Percentiles rank a stretch among this genome's conserved stretches.
Evolutionary conservation across 2,797 vertebrate genomes (phyloP).

Genomic region (Cossypha heuglini): DNA sequence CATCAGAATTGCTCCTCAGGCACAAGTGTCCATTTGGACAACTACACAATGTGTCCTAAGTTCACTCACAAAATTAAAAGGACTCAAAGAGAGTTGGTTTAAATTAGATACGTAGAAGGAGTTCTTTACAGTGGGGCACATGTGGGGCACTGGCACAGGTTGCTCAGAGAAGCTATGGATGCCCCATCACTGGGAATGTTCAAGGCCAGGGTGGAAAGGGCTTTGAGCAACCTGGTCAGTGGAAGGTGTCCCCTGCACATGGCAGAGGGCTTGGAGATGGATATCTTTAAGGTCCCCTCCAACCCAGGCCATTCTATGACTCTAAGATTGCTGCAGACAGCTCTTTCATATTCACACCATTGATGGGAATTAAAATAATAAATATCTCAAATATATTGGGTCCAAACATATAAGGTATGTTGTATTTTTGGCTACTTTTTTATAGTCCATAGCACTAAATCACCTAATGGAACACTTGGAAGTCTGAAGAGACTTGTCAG

Average conservation of each 20-base stretch:
- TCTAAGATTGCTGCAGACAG: background rate
- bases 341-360: background rate
- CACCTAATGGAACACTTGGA: background rate
- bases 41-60: background rate
- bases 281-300: background rate
- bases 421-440: background rate
- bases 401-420: background rate
- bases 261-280: background rate
- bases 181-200: background rate
- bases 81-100: background rate
- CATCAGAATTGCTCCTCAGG: background rate
- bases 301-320: background rate
- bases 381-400: background rate
- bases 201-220: background rate
- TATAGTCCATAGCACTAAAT: background rate
- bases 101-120: background rate
- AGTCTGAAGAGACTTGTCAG: background rate
- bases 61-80: background rate
- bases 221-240: background rate
- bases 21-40: background rate
- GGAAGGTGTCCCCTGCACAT: background rate
- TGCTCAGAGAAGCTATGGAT: background rate
- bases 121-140: background rate
- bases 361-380: background rate
- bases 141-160: background rate